Evolutionary conservation across 1,140 invertebrate genomes (phyloP), one percentile per base, ranked within the genome.

Genomic region (Drosophila insularis): DNA sequence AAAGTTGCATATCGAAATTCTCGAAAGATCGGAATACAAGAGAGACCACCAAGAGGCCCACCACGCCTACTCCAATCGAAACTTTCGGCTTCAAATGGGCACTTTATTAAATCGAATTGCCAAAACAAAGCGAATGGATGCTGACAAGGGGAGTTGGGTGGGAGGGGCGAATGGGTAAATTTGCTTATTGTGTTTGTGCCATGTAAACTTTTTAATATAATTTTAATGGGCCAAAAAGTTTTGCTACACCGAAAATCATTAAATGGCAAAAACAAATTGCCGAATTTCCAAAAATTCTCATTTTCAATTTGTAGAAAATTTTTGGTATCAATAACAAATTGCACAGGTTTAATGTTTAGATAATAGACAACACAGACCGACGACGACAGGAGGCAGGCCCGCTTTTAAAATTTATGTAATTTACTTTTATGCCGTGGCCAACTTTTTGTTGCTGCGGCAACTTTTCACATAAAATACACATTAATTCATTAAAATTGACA

Each of bases 401-500:
- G 70, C 84, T 84, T 13, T 11, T 37, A 37, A 78, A 87, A 87
- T 87, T 87, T 80, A 89, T 84, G 82, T 89, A 70, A 87, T 87
- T 87, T 87, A 80, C 84, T 87, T 71, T 74, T 66, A 70, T 70
- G 68, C 54, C 35, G 65, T 50, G 65, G 69, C 66, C 66, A 61
- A 58, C 46, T 73, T 59, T 61, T 69, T 60, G 27, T 23, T 56
- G 56, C 61, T 61, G 70, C 53, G 75, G 64, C 59, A 87, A 87
- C 84, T 89, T 89, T 89, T 71, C 84, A 80, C 84, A 87, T 89
- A 87, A 87, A 87, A 87, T 89, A 73, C 84, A 80, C 84, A 87
- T 87, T 87, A 89, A 84, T 87, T 87, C 84, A 87, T 87, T 87
- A 89, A 87, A 87, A 81, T 89, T 89, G 84, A 87, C 84, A 87